Evolutionary conservation across 2,113 vertebrate genomes (phyloP).

Genomic region (Morone chrysops): DNA sequence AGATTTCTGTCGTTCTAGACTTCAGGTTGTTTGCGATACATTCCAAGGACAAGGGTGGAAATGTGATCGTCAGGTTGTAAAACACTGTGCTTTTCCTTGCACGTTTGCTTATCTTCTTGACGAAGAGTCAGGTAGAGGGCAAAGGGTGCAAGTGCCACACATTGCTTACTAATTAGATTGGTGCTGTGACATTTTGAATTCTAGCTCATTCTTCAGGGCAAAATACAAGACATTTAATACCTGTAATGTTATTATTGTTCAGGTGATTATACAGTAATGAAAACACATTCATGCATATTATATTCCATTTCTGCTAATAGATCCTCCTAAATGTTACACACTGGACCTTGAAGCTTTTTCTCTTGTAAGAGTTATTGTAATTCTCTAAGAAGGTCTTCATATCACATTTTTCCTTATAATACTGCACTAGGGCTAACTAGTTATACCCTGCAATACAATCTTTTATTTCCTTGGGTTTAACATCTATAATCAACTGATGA

Average conservation of each 20-base stretch:
- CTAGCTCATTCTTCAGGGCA: not conserved
- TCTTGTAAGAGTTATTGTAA: no score
- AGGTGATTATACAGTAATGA: no score
- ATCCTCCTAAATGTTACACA: no score
- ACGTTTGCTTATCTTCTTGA: slow-evolving; percentile 14
- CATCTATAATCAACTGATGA: not conserved
- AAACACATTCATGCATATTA: no score
- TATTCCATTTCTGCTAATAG: no score
- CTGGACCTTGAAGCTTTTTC: no score
- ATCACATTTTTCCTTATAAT: no score
- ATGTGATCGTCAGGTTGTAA: slow-evolving; percentile 50
- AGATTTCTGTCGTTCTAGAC: slow-evolving; percentile 37
- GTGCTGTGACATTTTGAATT: slow-evolving; percentile 6
- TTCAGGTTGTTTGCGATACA: slow-evolving; percentile 42
- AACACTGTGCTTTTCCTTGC: slow-evolving; percentile 21
- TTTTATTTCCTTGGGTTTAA: not conserved
- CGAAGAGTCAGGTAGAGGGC: slow-evolving; percentile 22
- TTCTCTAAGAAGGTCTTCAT: no score
- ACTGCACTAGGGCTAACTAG: not conserved
- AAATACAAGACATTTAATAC: not conserved
- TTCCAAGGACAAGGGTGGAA: slow-evolving; percentile 44
- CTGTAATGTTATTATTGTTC: not conserved
- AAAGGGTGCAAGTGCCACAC: not conserved
- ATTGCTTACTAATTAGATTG: slow-evolving; percentile 27
- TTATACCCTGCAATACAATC: not conserved